Conservation (phyloP, 2,797 vertebrate genomes). For the Coccyzus lansbergi region DNA sequence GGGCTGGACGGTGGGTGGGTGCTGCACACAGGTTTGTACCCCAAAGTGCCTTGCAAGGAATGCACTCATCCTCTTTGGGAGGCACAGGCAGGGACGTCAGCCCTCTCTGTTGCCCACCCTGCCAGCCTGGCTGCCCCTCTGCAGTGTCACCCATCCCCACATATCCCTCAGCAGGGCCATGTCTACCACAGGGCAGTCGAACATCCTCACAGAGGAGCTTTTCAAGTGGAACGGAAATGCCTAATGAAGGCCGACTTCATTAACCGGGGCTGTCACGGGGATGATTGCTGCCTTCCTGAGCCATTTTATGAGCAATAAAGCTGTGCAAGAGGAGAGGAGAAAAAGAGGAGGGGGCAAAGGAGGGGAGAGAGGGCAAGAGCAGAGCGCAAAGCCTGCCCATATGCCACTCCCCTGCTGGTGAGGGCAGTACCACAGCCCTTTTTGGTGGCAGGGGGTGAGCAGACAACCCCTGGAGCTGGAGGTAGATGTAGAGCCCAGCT, state of each 20-base stretch:
- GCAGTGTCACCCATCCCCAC: fast-evolving
- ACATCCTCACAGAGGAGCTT: slow-evolving; percentile 31
- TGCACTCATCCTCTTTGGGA: fast-evolving
- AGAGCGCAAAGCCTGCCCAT: neutral
- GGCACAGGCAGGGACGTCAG: neutral
- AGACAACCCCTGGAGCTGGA: neutral
- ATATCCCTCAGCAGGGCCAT: neutral
- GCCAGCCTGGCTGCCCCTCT: neutral
- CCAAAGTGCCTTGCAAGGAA: neutral
- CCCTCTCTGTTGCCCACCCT: neutral
- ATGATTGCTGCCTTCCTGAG: slow-evolving; percentile 65
- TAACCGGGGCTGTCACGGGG: slow-evolving; percentile 33
- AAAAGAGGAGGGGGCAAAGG: neutral
- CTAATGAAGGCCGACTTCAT: slow-evolving; percentile 55
- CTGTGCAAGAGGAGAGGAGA: neutral
- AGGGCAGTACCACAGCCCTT: neutral
- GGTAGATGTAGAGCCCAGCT: neutral
- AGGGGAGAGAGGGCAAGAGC: no score
- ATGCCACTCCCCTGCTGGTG: neutral
- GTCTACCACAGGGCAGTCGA: neutral
- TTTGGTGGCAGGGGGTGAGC: neutral
- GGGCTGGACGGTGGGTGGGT: fast-evolving
- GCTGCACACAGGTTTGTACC: neutral
- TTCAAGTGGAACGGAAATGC: slow-evolving; percentile 51
- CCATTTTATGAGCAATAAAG: neutral